Conservation (phyloP, 2,888 invertebrate species). For the Rhagophthalmus giganteus region DNA sequence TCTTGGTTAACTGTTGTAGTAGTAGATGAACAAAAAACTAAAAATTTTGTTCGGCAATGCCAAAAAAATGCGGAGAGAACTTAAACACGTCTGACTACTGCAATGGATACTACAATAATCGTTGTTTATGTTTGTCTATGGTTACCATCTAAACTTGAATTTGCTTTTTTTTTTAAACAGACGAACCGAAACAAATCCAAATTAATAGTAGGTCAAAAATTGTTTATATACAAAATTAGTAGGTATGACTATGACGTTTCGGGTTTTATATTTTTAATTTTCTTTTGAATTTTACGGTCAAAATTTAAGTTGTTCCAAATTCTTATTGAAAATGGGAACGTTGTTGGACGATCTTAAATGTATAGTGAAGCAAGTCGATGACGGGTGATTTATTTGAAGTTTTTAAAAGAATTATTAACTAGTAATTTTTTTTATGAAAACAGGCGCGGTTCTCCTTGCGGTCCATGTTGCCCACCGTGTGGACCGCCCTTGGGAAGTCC, state of each 20-base stretch:
- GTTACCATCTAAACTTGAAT: too few species aligned
- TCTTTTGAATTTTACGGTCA: constrained; percentile 4
- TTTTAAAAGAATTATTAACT: not conserved
- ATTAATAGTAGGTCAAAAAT: too few species aligned
- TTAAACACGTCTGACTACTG: not conserved
- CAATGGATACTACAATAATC: constrained; percentile 2
- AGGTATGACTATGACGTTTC: too few species aligned
- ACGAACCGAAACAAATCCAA: not conserved
- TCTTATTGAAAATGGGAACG: constrained; percentile 15
- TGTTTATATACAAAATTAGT: too few species aligned
- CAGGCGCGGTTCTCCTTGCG: constrained; percentile 1
- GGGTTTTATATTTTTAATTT: constrained; percentile 6
- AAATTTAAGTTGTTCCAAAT: constrained; percentile 2
- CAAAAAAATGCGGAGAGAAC: constrained; percentile 6
- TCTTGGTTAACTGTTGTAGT: constrained; percentile 15
- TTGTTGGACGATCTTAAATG: constrained; percentile 28
- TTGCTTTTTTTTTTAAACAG: not conserved
- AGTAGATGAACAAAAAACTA: constrained; percentile 8
- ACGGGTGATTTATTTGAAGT: constrained; percentile 6
- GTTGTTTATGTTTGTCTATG: constrained; percentile 1
- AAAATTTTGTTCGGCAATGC: constrained; percentile 7
- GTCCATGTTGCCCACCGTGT: too few species aligned
- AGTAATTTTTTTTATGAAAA: not conserved
- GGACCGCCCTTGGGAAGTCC: too few species aligned
- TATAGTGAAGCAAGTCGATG: constrained; percentile 31